Percentiles rank a stretch among this genome's conserved stretches.
phyloP scores from a whole-genome alignment of 2,113 vertebrate species.

The Cyphomyrus discorhynchus region DNA sequence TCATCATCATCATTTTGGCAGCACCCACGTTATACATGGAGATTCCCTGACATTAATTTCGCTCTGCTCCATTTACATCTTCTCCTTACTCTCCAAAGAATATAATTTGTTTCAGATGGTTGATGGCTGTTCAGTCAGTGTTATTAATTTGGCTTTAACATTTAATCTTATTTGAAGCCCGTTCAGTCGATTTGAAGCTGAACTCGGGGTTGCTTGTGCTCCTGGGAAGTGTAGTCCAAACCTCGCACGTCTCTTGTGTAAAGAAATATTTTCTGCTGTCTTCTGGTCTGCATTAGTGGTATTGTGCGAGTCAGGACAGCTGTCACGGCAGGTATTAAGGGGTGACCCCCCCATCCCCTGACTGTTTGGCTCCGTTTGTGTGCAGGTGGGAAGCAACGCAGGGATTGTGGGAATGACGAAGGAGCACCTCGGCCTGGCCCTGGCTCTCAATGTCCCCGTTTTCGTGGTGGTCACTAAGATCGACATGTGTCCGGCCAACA shows the following conservation, averaged over 20 bases:
- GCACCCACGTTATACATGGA: background rate
- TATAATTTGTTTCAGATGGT: background rate
- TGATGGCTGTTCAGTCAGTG: background rate
- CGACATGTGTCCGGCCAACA: slow-evolving; percentile 94
- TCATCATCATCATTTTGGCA: background rate
- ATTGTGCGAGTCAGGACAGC: background rate
- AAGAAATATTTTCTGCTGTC: background rate
- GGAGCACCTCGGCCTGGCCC: slow-evolving; percentile 84
- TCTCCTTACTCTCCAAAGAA: background rate
- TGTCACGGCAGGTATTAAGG: background rate
- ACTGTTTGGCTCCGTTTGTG: background rate
- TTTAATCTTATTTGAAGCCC: background rate
- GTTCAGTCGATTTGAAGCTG: background rate
- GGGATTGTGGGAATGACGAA: slow-evolving; percentile 96
- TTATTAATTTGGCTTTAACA: background rate
- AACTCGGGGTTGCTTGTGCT: background rate
- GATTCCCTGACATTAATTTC: background rate
- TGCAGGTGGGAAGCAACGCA: slow-evolving; percentile 88
- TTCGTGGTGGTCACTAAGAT: slow-evolving; percentile 97
- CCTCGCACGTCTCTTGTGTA: background rate
- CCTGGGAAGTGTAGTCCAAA: background rate
- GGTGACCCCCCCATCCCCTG: background rate
- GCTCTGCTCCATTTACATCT: background rate
- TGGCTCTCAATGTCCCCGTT: slow-evolving; percentile 87
- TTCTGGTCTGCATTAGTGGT: background rate